Base-by-base conservation (phyloP, 2,888 invertebrate species). In the Ennomos quercinarius region DNA sequence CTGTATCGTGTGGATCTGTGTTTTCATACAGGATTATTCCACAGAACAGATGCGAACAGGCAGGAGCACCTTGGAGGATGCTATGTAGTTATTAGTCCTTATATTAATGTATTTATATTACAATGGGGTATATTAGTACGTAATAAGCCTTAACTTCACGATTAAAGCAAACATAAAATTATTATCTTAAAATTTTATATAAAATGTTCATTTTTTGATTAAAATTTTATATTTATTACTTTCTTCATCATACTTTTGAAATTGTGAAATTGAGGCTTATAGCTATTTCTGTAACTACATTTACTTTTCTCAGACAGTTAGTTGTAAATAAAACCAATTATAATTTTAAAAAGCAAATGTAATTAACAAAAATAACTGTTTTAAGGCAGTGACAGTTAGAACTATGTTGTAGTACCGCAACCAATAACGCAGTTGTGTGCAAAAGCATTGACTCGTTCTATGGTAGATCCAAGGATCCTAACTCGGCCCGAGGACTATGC, bases 241-340 rank as follows among this genome's bases (percentile, higher is more conserved):
- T n/a, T n/a, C n/a, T n/a, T n/a, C n/a, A n/a, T n/a, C 6, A 8
- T 0, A 42, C 12, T 13, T 13, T 17, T 42, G 10, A 9, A 12
- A 37, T 34, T 49, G 54, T 50, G 54, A 50, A 53, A 37, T 59
- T 40, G 40, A 49, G 59, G 44, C 57, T 59, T 70, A n/a, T n/a
- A 74, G 80, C 84, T 83, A 89, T 81, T 84, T 87, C 86, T 87
- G 90, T 74, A 77, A 86, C 84, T 87, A 92, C 91, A 91, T 92
- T 91, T 73, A 91, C 90, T 90, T 91, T 79, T 66, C 59, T 66
- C 67, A 74, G 88, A 90, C 88, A 85, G 93, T 93, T 93, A 93
- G 93, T 93, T 80, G 72, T 65, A 92, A 93, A 92, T 91, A 92
- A 93, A 93, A 91, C 77, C 75, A 76, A 64, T 70, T 67, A 68